Base-by-base conservation (phyloP, 1,140 invertebrate species). In the Drosophila pachea region DNA sequence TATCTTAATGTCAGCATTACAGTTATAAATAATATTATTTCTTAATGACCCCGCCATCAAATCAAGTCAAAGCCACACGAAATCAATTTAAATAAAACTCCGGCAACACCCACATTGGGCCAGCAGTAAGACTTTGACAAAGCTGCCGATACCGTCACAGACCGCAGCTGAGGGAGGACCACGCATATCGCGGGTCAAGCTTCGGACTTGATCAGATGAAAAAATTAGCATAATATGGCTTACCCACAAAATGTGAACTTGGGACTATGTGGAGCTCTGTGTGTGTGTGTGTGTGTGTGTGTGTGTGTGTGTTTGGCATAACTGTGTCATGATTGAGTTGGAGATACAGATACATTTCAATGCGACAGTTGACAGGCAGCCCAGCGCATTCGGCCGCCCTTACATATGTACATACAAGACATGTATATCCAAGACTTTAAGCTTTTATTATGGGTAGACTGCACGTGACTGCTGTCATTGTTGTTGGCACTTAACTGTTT, bases 241-340 rank as follows among this genome's bases (percentile, higher is more conserved):
- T n/a, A 45, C 12, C 45, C 53, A 56, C 63, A 63, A 69, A 73
- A 76, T 68, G 66, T 83, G 79, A 83, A 83, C 79, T 83, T 83
- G 79, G 76, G 86, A 76, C 69, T 54, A 31, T 35, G 32, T 47
- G 48, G 53, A 11, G 54, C 11, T 50, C 22, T 22, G 22, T 22
- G 31, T n/a, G 29, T 33, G 43, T 68, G 29, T 33, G 43, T 68
- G 29, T 33, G 43, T 68, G 29, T 33, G 43, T 68, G 29, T 33
- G 43, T 68, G n/a, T 22, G 22, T 22, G 31, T n/a, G 29, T 33
- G 43, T 68, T 65, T 67, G 64, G 49, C 36, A 60, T 67, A 83
- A 79, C 65, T 84, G 63, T 84, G 81, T 71, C 76, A 84, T 83
- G 79, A 83, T 79, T 83, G 79, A 76, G 73, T 52, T 45, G 6